Conservation (phyloP, 2,797 vertebrate genomes). For the Falco biarmicus region DNA sequence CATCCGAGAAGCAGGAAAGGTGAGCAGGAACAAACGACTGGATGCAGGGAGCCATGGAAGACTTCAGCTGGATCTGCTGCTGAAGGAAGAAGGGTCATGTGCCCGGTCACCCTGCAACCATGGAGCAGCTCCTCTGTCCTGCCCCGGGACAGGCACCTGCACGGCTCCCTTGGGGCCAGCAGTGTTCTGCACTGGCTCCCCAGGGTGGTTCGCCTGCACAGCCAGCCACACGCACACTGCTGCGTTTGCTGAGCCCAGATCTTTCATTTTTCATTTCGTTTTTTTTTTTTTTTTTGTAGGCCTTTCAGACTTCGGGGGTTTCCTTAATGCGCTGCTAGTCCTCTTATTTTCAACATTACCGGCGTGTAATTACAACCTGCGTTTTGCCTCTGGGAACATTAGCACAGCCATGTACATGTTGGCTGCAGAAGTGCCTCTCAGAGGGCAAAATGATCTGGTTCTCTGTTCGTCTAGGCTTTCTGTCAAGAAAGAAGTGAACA, state of each 20-base stretch:
- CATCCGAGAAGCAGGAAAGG: rapidly evolving
- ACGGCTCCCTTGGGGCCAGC: rapidly evolving
- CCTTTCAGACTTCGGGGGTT: neutral
- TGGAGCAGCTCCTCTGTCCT: rapidly evolving
- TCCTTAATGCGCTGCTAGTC: neutral
- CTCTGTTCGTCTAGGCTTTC: neutral
- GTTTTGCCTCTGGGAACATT: rapidly evolving
- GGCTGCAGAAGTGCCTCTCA: neutral
- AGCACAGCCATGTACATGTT: rapidly evolving
- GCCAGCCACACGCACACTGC: rapidly evolving
- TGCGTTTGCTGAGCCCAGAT: neutral
- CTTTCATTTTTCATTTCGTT: neutral
- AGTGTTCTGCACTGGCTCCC: rapidly evolving
- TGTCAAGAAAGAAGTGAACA: neutral
- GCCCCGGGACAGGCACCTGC: rapidly evolving
- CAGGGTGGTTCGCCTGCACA: neutral
- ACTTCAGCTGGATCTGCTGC: neutral
- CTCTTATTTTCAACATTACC: neutral
- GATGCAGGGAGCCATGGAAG: neutral
- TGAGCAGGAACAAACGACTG: rapidly evolving
- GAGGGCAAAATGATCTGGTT: neutral
- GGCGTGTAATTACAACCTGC: neutral
- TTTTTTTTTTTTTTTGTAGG: neutral
- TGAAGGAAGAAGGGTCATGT: rapidly evolving
- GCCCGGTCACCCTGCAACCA: rapidly evolving